Percentiles rank a stretch among this genome's conserved stretches.
Evolutionary conservation across 2,888 invertebrate genomes (phyloP).

Genomic region (Margaritifera margaritifera): DNA sequence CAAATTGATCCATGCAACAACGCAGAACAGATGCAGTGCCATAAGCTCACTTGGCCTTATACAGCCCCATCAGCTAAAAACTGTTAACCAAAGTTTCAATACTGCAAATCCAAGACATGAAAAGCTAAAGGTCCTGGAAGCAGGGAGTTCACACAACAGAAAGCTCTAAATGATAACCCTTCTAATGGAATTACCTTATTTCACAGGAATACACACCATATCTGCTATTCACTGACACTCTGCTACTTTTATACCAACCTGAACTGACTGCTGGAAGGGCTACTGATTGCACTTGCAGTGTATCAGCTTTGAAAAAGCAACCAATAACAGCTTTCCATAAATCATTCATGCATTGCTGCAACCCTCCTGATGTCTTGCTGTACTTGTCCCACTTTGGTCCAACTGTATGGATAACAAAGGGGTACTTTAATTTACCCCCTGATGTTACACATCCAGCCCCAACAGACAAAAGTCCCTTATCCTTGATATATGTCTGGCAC

Average conservation of each 20-base stretch:
- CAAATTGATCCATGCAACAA: no score
- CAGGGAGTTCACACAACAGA: no score
- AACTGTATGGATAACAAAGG: constrained; percentile 35
- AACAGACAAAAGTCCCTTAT: constrained; percentile 22
- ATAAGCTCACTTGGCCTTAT: no score
- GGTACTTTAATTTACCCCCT: constrained; percentile 27
- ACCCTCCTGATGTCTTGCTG: not conserved
- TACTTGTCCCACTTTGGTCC: constrained; percentile 43
- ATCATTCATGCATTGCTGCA: constrained; percentile 14
- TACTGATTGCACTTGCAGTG: constrained; percentile 23
- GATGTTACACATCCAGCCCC: constrained; percentile 31
- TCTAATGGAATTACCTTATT: no score
- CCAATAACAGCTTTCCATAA: constrained; percentile 30
- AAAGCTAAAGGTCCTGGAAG: no score
- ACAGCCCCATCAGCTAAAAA: no score
- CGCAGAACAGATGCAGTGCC: no score
- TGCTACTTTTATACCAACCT: constrained; percentile 28
- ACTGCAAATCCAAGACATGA: no score
- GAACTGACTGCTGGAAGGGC: constrained; percentile 39
- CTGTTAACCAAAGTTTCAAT: no score
- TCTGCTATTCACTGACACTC: no score
- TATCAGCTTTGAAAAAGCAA: constrained; percentile 37
- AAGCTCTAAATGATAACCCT: no score
- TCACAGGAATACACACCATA: no score
- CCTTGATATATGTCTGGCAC: constrained; percentile 22